Evolutionary conservation across 2,888 invertebrate species (phyloP).

Genomic region (Cybosia mesomella): DNA sequence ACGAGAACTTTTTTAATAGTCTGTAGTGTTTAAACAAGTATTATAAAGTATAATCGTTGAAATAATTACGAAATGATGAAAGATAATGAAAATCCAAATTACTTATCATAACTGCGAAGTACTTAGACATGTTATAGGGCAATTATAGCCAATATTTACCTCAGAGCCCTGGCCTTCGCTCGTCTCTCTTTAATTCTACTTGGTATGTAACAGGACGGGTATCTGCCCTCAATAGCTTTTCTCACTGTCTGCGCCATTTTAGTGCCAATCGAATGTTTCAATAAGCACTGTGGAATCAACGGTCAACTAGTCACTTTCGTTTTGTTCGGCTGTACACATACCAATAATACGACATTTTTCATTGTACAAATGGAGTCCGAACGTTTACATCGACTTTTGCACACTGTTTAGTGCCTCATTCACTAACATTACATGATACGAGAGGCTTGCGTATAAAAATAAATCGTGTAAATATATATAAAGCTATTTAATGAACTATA

Average conservation of each 20-base stretch:
- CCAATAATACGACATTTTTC: constrained; percentile 81
- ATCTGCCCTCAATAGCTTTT: constrained; percentile 90
- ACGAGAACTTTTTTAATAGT: neutral
- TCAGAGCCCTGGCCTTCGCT: constrained; percentile 88
- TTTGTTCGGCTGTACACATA: constrained; percentile 83
- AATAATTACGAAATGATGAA: constrained; percentile 19
- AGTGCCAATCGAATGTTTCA: constrained; percentile 57
- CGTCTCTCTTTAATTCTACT: constrained; percentile 91
- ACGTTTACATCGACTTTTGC: constrained; percentile 51
- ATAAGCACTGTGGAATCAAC: constrained; percentile 67
- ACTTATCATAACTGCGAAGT: constrained; percentile 26
- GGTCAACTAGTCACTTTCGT: constrained; percentile 84
- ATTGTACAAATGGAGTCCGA: constrained; percentile 61
- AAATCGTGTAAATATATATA: constrained; percentile 36
- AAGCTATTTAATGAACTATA: constrained; percentile 18
- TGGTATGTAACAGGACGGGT: constrained; percentile 92
- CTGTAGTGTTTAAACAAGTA: neutral
- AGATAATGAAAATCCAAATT: constrained; percentile 21
- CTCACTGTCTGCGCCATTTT: constrained; percentile 92
- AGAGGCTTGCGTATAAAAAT: constrained; percentile 42
- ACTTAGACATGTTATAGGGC: constrained; percentile 25
- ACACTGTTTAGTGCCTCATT: constrained; percentile 45
- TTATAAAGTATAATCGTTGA: neutral
- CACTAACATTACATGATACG: constrained; percentile 46
- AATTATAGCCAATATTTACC: constrained; percentile 62